Base-by-base conservation (phyloP, 2,113 vertebrate species). In the Garra rufa region DNA sequence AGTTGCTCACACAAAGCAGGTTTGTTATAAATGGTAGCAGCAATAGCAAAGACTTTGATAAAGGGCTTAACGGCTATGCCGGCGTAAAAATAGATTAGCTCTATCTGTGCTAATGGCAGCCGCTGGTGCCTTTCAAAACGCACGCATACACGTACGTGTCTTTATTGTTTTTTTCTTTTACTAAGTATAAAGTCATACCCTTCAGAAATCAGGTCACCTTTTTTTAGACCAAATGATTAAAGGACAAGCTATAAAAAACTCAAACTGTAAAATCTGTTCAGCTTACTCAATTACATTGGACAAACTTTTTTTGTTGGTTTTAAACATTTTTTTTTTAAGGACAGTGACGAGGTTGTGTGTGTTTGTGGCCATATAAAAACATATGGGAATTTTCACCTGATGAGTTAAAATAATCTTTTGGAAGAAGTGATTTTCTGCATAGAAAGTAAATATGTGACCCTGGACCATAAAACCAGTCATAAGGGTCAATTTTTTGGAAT, bases 71-170 rank as follows among this genome's bases (percentile, higher is more conserved):
- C 69, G 63, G 69, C 85, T 44, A 52, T 43, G 73, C 80, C 21
- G 61, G 76, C 85, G 61, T 85, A 80, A 83, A 88, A 90, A 87
- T 84, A 90, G 87, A 88, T 88, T 83, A 77, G 82, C 59, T 46
- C 82, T 81, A 83, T 81, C 84, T 82, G 71, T 86, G 88, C 63
- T 78, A 85, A 82, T 79, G 74, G 82, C 69, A 83, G 79, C 61
- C 86, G 82, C 70, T 24, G 83, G 77, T 24, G 30, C 41, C 75
- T 78, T 48, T 82, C 19, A 78, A 44, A 83, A 71, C 0, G n/a
- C 73, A 71, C 38, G 83, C 65, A 79, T 44, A 70, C 61, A 30
- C 26, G 11, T 24, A n/a, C 65, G 78, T 57, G 50, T 73, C 50
- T 85, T 73, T 80, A 82, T 82, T 63, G 13, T 28, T 46, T 50